phyloP scores from a whole-genome alignment of 2,113 vertebrate species.

The Onychorhynchus coronatus region DNA sequence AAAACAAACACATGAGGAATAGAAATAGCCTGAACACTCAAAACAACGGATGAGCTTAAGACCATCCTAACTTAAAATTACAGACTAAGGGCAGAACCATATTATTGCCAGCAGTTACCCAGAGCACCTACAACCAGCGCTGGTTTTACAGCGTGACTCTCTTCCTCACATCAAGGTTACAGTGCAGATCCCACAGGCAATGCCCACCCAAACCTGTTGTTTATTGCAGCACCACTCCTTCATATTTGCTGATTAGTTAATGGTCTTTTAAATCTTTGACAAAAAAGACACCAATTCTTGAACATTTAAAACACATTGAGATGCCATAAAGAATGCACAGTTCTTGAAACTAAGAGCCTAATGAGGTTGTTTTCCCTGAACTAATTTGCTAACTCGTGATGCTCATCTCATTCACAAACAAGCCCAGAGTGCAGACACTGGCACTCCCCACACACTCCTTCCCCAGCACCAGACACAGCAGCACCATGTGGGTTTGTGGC shows the following conservation, averaged over 20 bases:
- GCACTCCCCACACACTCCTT: not conserved
- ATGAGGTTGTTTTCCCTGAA: not conserved
- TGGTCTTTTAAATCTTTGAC: not conserved
- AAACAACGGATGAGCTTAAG: not conserved
- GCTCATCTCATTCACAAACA: not conserved
- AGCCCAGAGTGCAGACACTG: not conserved
- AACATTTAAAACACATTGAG: slow-evolving; percentile 7
- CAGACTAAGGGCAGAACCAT: not conserved
- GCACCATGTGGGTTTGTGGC: not conserved
- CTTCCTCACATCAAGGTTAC: not conserved
- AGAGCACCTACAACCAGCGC: not conserved
- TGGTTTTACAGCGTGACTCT: not conserved
- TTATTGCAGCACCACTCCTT: slow-evolving; percentile 5
- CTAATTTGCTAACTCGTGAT: not conserved
- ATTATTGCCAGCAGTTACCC: not conserved
- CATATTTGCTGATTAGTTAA: not conserved
- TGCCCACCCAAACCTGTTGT: not conserved
- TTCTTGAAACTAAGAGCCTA: not conserved
- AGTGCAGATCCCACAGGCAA: not conserved
- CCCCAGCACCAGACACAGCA: not conserved
- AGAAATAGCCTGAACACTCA: not conserved
- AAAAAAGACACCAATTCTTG: not conserved
- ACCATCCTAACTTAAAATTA: not conserved
- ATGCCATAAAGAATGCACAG: slow-evolving; percentile 12
- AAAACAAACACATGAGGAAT: not conserved